Percentiles rank a stretch among this genome's conserved stretches.
Conservation (phyloP, 2,888 invertebrate genomes). For the Dinocampus coccinellae region DNA sequence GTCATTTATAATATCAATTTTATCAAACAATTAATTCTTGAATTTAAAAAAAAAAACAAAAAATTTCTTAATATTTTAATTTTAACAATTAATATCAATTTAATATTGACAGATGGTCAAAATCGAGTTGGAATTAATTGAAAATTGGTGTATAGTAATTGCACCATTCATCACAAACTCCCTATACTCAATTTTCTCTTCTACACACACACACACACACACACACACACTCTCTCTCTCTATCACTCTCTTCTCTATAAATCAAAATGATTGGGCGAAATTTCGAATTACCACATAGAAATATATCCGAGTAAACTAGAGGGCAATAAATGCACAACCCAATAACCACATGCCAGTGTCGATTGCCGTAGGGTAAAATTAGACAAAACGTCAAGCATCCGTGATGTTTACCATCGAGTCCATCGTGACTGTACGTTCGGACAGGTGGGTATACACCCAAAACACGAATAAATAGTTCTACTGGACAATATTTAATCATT, state of each 20-base stretch:
- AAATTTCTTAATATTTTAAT: too few species aligned
- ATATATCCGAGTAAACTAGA: not conserved
- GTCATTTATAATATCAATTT: too few species aligned
- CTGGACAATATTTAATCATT: too few species aligned
- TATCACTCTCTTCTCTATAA: not conserved
- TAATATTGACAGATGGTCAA: not conserved
- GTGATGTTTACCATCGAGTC: constrained; percentile 45
- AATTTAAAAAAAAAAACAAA: too few species aligned
- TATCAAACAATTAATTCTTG: too few species aligned
- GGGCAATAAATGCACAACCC: not conserved
- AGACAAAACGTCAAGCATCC: constrained; percentile 23
- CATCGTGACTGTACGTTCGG: constrained; percentile 27
- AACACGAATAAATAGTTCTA: not conserved
- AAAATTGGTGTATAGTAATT: not conserved
- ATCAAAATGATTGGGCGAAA: constrained; percentile 11
- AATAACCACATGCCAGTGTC: constrained; percentile 10
- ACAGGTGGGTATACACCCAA: constrained; percentile 3
- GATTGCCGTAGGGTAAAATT: constrained; percentile 17
- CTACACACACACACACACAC: too few species aligned
- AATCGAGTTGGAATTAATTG: not conserved
- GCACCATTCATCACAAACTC: not conserved
- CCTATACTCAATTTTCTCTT: not conserved
- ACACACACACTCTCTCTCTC: not conserved
- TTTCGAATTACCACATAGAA: not conserved
- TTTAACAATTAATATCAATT: not conserved